Evolutionary conservation across 1,140 invertebrate species (phyloP).

Genomic region (Eumaeus atala): DNA sequence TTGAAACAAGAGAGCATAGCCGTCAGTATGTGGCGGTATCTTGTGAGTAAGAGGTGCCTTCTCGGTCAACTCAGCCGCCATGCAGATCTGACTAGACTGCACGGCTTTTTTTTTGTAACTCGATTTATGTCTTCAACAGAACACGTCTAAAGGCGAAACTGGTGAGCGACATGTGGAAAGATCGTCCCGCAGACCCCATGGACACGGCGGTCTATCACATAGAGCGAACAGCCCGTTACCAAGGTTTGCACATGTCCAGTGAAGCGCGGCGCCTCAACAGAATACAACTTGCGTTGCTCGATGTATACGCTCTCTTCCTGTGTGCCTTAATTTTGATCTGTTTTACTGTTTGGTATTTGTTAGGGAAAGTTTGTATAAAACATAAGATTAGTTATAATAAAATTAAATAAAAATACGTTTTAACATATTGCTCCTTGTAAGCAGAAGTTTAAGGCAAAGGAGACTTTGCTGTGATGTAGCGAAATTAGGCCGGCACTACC

Average conservation of each 20-base stretch:
- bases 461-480: too few species aligned
- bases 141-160: slow-evolving; percentile 39
- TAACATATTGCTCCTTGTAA: too few species aligned
- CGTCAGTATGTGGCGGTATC: too few species aligned
- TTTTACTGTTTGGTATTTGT: slow-evolving; percentile 7
- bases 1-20: too few species aligned
- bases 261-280: slow-evolving; percentile 20
- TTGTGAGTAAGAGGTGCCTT: too few species aligned
- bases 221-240: slow-evolving; percentile 75
- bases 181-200: slow-evolving; percentile 62
- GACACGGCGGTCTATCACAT: slow-evolving; percentile 75
- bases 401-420: background rate
- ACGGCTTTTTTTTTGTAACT: too few species aligned
- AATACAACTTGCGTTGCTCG: slow-evolving; percentile 22
- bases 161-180: slow-evolving; percentile 58
- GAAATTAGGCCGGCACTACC: too few species aligned
- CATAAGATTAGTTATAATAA: slow-evolving; percentile 1
- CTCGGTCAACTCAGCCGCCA: too few species aligned
- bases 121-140: slow-evolving; percentile 21
- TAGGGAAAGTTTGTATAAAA: background rate
- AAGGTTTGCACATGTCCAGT: slow-evolving; percentile 60
- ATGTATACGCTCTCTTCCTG: slow-evolving; percentile 17
- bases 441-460: too few species aligned
- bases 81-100: too few species aligned
- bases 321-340: background rate